Conservation (phyloP, 2,113 vertebrate genomes). For the Oncorhynchus tshawytscha region DNA sequence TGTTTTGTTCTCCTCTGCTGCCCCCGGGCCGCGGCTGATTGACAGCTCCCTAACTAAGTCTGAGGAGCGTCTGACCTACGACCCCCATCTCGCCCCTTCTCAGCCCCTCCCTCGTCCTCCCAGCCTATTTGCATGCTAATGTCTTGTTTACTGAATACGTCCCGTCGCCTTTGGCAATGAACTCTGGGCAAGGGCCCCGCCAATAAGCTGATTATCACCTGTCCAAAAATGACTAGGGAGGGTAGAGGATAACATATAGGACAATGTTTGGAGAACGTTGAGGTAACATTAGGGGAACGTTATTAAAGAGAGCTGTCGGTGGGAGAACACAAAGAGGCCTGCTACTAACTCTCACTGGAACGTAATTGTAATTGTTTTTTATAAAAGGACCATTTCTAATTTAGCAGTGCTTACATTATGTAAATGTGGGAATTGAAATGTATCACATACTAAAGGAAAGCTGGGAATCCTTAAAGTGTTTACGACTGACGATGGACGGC, state of each 20-base stretch:
- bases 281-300: constrained; percentile 13
- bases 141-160: constrained; percentile 78
- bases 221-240: constrained; percentile 45
- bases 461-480: constrained; percentile 66
- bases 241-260: constrained; percentile 16
- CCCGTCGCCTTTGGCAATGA: constrained; percentile 68
- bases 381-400: constrained; percentile 59
- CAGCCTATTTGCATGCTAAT: constrained; percentile 81
- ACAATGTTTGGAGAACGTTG: constrained; percentile 12
- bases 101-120: constrained; percentile 67
- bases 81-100: constrained; percentile 66
- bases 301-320: constrained; percentile 22
- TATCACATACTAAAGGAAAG: constrained; percentile 47
- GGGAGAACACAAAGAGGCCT: constrained; percentile 13
- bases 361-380: constrained; percentile 10
- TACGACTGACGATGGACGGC: constrained; percentile 10
- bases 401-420: constrained; percentile 78
- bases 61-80: constrained; percentile 70
- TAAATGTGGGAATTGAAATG: constrained; percentile 62
- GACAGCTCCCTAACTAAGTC: constrained; percentile 74
- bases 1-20: constrained; percentile 60
- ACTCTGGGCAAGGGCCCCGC: constrained; percentile 56
- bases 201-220: constrained; percentile 65
- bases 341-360: constrained; percentile 36
- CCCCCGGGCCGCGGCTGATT: constrained; percentile 65